These are phyloP conservation scores for Stylophora pistillata DNA, from an alignment of 64 coral and sea anemone genomes.

Conservation along the genomic window DNA sequence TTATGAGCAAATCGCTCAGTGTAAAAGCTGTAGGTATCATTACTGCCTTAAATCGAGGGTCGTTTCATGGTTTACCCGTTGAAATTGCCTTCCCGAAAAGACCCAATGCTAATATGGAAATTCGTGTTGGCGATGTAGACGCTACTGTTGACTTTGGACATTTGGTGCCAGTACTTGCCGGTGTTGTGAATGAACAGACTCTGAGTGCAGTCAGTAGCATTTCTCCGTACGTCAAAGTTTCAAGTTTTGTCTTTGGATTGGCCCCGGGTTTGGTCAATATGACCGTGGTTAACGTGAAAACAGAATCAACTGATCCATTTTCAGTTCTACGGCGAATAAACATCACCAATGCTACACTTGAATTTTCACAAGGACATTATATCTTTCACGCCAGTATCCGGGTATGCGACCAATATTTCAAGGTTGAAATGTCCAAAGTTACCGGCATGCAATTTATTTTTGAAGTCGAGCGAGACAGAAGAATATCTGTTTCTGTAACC, in stretches of 20 bases:
- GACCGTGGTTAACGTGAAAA: not conserved
- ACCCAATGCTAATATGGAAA: not conserved
- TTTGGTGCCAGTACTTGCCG: not conserved
- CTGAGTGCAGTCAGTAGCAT: not conserved
- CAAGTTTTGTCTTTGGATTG: not conserved
- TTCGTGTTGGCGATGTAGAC: not conserved
- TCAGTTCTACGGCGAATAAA: not conserved
- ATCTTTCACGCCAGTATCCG: not conserved
- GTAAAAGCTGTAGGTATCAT: slow-evolving; percentile 11
- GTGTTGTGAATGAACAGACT: not conserved
- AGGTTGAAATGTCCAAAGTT: not conserved
- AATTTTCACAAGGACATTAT: not conserved
- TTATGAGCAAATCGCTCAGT: not conserved
- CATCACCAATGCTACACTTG: slow-evolving; percentile 4
- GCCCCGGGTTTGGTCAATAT: not conserved
- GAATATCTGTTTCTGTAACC: not conserved
- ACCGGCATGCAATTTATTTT: not conserved
- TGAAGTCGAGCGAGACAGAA: not conserved
- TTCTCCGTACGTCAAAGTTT: slow-evolving; percentile 2
- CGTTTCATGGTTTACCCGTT: not conserved
- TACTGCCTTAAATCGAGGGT: not conserved
- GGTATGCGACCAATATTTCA: not conserved
- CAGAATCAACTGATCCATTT: not conserved
- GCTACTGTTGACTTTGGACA: not conserved
- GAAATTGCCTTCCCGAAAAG: not conserved